These are phyloP conservation scores for Notodonta dromedarius DNA, from an alignment of 2,888 invertebrate species.

Conservation along the genomic window DNA sequence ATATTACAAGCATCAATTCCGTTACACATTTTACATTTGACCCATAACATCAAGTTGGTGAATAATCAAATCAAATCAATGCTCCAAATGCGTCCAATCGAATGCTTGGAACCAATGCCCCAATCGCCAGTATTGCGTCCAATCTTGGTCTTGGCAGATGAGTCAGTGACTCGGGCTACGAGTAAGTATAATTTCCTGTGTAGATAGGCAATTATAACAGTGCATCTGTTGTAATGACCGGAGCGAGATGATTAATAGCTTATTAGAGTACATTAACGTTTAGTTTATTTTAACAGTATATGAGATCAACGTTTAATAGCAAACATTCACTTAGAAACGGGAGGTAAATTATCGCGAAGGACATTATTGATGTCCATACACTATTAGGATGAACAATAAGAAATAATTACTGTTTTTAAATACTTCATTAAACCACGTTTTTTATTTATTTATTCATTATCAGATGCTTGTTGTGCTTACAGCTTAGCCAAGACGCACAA, in stretches of 20 bases:
- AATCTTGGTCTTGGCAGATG: conserved; percentile 27
- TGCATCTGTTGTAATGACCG: conserved; percentile 39
- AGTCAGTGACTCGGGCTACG: conserved; percentile 43
- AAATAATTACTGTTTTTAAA: too few species aligned
- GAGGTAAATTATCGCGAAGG: too few species aligned
- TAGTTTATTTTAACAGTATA: conserved; percentile 19
- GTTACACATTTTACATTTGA: too few species aligned
- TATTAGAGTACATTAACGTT: conserved; percentile 27
- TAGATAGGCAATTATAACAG: conserved; percentile 45
- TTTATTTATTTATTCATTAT: too few species aligned
- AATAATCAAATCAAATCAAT: neutral
- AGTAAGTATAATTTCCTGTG: conserved; percentile 48
- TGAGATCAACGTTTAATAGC: conserved; percentile 5
- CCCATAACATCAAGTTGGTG: too few species aligned
- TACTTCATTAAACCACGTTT: too few species aligned
- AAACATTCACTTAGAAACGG: neutral
- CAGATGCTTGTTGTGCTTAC: too few species aligned
- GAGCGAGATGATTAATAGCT: conserved; percentile 40
- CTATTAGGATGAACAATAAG: too few species aligned
- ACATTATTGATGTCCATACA: too few species aligned
- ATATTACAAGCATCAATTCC: too few species aligned
- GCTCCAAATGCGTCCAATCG: neutral
- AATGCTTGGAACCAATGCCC: neutral
- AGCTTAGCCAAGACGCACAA: too few species aligned
- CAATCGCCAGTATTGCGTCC: neutral